Conservation (phyloP, 2,113 vertebrate species). For the Pelecanus crispus region DNA sequence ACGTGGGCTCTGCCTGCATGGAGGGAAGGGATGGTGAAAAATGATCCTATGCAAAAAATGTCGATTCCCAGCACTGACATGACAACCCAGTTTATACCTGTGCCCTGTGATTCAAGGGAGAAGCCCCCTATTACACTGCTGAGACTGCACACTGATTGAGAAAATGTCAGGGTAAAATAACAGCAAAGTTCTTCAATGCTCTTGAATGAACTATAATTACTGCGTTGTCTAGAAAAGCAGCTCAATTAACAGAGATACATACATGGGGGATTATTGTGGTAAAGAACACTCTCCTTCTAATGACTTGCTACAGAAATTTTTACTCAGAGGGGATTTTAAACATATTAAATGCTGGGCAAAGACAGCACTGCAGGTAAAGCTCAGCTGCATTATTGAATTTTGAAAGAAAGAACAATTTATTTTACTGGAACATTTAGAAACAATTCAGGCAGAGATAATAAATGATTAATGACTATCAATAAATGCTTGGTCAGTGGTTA, state of each 20-base stretch:
- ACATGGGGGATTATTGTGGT: not conserved
- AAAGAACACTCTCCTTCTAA: not conserved
- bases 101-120: not conserved
- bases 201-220: slow-evolving; percentile 19
- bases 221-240: not conserved
- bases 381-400: not conserved
- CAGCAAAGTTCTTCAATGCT: not conserved
- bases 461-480: slow-evolving; percentile 20
- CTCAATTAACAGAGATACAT: slow-evolving; percentile 4
- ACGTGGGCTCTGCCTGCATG: not conserved
- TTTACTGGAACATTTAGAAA: slow-evolving; percentile 14
- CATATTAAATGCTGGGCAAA: slow-evolving; percentile 16
- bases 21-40: not conserved
- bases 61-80: not conserved
- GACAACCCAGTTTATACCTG: not conserved
- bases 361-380: not conserved
- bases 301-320: slow-evolving; percentile 10
- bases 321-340: slow-evolving; percentile 14
- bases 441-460: slow-evolving; percentile 8
- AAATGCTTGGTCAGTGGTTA: slow-evolving; percentile 5
- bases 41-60: not conserved
- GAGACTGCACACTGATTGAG: not conserved
- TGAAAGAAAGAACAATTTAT: slow-evolving; percentile 1
- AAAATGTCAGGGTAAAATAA: not conserved
- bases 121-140: not conserved